phyloP scores from a whole-genome alignment of 1,140 invertebrate species.

The Aphis craccivora region DNA sequence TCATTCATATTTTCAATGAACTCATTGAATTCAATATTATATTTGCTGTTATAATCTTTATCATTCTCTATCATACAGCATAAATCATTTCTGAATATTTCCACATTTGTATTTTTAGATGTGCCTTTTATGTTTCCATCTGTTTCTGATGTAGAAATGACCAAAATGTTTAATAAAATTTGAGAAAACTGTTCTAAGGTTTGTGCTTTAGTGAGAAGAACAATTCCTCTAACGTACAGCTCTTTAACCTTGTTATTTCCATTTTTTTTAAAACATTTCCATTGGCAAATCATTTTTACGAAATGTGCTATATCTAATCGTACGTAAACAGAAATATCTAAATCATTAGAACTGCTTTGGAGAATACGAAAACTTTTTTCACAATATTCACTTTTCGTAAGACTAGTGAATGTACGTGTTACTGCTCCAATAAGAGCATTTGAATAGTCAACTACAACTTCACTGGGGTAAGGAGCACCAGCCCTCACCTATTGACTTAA shows the following conservation, averaged over 20 bases:
- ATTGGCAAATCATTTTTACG: neutral
- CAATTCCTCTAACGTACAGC: neutral
- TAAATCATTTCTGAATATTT: neutral
- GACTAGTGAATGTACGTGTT: neutral
- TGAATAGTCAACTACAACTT: neutral
- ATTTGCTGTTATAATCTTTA: neutral
- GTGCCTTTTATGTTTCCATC: neutral
- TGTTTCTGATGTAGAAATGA: neutral
- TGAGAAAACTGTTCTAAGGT: neutral
- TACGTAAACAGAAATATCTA: neutral
- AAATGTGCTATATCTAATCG: conserved; percentile 4
- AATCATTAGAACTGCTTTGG: neutral
- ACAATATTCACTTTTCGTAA: neutral
- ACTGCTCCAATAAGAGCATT: neutral
- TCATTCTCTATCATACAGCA: neutral
- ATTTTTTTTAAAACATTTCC: neutral
- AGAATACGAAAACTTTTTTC: neutral
- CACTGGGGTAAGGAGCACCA: neutral
- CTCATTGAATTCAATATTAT: neutral
- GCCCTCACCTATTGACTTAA: neutral
- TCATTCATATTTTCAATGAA: neutral
- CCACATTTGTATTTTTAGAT: neutral
- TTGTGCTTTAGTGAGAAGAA: neutral
- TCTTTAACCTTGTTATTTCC: neutral
- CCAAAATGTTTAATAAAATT: neutral